phyloP scores from a whole-genome alignment of 2,797 vertebrate species.

The Mus caroli region DNA sequence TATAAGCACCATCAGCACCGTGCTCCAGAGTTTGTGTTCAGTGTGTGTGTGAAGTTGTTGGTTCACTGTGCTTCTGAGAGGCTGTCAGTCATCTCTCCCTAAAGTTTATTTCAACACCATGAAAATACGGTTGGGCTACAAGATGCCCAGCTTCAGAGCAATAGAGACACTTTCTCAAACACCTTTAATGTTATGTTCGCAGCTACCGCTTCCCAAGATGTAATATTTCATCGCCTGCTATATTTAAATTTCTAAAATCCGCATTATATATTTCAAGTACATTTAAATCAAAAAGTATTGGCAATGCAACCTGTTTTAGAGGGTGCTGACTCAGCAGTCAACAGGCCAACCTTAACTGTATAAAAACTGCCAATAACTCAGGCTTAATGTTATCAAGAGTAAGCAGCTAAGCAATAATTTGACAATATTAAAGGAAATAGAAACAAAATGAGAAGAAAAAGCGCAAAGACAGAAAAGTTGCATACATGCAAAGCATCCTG shows the following conservation, averaged over 20 bases:
- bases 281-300: conserved; percentile 72
- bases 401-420: conserved; percentile 42
- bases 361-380: conserved; percentile 48
- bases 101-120: not conserved
- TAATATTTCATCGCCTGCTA: conserved; percentile 66
- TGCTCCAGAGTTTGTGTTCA: conserved; percentile 56
- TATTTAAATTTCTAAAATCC: conserved; percentile 76
- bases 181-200: conserved; percentile 53
- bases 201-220: conserved; percentile 54
- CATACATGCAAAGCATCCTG: conserved; percentile 21
- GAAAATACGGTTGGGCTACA: not conserved
- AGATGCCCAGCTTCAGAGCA: not conserved
- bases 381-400: conserved; percentile 2
- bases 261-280: conserved; percentile 67
- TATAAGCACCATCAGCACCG: conserved; percentile 15
- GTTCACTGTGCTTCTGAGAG: conserved; percentile 15
- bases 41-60: not conserved
- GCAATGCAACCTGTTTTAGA: conserved; percentile 20
- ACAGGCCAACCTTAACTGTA: not conserved
- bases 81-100: not conserved
- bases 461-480: conserved; percentile 1
- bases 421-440: conserved; percentile 47
- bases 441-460: conserved; percentile 57
- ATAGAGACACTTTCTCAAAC: conserved; percentile 55
- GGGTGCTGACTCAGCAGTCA: conserved; percentile 60